Base-by-base conservation (phyloP, 2,113 vertebrate genomes). In the Clupea harengus region DNA sequence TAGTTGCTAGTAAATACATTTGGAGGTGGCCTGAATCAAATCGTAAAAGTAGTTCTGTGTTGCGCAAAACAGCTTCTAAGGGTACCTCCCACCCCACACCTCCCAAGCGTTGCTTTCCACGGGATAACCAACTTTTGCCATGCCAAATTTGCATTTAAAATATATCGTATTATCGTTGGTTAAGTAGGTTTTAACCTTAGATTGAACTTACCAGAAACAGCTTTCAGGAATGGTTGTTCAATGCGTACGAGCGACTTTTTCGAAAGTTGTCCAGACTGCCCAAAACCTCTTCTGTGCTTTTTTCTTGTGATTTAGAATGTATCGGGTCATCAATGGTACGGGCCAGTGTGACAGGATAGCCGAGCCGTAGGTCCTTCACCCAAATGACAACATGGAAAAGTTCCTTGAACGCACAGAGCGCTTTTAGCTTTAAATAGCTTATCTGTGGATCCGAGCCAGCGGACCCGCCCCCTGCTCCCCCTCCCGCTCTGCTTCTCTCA, bases 381-480 rank as follows among this genome's bases (percentile, higher is more conserved):
- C 64, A 72, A 72, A 72, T 72, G 64, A 72, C 64, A 72, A 25
- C 64, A 72, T 72, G 64, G 64, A 72, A 72, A 75, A 46, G 82
- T 78, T 82, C 39, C 75, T 52, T 81, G 25, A 85, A 20, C 47
- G 54, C 83, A 32, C 46, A 0, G 46, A n/a, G 49, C 47, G 85
- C 87, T 83, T 88, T 72, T 39, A 39, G 67, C 84, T 89, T 89
- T 88, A 89, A 88, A 89, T 83, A 83, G 84, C 84, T 88, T 84
- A 84, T 84, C 83, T 67, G 84, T 86, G 75, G 0, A 49, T 72
- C 84, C 45, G 46, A 18, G 28, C 18, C 32, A 83, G 17, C 49
- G 54, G 83, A 45, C 81, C 49, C 81, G 83, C 83, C 82, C 46
- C 83, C 72, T 85, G n/a, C 20, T 67, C 80, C 85, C 84, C 78